Evolutionary conservation across 2,797 vertebrate species (phyloP), one percentile per base, ranked within the genome.

Genomic region (Hipposideros larvatus): DNA sequence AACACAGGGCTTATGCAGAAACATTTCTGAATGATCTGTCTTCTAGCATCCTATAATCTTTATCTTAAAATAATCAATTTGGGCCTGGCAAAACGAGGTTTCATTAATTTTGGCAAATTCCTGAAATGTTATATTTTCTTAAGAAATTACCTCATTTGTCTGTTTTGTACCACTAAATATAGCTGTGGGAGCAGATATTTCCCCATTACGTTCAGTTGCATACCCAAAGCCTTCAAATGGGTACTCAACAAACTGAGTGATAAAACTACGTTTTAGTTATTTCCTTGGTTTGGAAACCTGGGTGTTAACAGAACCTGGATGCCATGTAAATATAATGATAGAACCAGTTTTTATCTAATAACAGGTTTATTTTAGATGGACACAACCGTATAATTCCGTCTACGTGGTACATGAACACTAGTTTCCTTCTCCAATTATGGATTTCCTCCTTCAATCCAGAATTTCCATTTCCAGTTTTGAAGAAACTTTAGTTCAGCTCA

Each of bases 381-480:
- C 34, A 82, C 6, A 43, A 43, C 18, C 26, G 31, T 10, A 70
- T 14, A 68, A 16, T n/a, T 74, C 28, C 31, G 14, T n/a, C n/a
- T 63, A 63, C n/a, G 11, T 46, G 26, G 34, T 80, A 43, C 11
- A 79, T 15, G 8, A 31, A 90, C 70, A 55, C 53, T 11, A 59
- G 34, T 48, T 80, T 94, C 24, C n/a, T 51, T 86, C 34, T 18
- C 68, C 28, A 51, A 51, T 70, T 71, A 24, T 19, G 0, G n/a
- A 18, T 80, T 46, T 96, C 28, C 61, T 84, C 24, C 78, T 96
- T 86, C 22, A 84, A 87, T 21, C 91, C 10, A 74, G 15, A 89
- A 89, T 75, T 90, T 53, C 48, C 5, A 94, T 31, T 91, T 94
- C 41, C 41, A 74, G 63, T 59, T 90, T 80, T 48, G 43, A 22